These are phyloP conservation scores for Hydriomena furcata DNA, from an alignment of 2,888 invertebrate genomes.

Conservation along the genomic window DNA sequence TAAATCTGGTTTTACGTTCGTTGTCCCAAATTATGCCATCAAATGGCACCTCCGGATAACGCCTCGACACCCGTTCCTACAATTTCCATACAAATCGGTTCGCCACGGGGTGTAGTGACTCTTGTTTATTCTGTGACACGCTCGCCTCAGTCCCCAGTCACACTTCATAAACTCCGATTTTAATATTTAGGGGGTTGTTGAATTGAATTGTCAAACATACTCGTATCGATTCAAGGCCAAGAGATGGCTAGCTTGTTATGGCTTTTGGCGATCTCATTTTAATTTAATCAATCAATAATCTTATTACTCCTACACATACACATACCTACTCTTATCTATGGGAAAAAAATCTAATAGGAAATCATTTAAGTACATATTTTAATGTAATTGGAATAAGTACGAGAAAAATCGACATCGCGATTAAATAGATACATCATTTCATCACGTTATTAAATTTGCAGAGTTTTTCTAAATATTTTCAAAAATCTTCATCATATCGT, in stretches of 20 bases:
- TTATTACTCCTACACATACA: too few relatives aligned
- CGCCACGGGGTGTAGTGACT: constrained; percentile 56
- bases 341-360: too few relatives aligned
- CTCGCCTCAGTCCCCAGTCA: constrained; percentile 46
- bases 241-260: not conserved
- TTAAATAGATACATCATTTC: too few relatives aligned
- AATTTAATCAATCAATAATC: too few relatives aligned
- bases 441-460: too few relatives aligned
- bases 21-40: constrained; percentile 78
- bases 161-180: constrained; percentile 80
- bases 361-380: too few relatives aligned
- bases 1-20: constrained; percentile 75
- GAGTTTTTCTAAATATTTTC: too few relatives aligned
- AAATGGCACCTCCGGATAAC: constrained; percentile 67
- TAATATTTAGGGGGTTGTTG: constrained; percentile 62
- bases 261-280: too few relatives aligned
- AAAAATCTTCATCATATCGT: too few relatives aligned
- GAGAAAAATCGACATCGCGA: too few relatives aligned
- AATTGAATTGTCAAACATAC: constrained; percentile 28
- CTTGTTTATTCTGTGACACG: constrained; percentile 8
- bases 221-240: constrained; percentile 12
- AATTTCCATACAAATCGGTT: constrained; percentile 82
- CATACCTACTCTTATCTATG: too few relatives aligned
- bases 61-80: constrained; percentile 58
- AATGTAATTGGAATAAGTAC: too few relatives aligned